Conservation (phyloP, 2,888 invertebrate genomes). For the Sepioteuthis lessoniana region DNA sequence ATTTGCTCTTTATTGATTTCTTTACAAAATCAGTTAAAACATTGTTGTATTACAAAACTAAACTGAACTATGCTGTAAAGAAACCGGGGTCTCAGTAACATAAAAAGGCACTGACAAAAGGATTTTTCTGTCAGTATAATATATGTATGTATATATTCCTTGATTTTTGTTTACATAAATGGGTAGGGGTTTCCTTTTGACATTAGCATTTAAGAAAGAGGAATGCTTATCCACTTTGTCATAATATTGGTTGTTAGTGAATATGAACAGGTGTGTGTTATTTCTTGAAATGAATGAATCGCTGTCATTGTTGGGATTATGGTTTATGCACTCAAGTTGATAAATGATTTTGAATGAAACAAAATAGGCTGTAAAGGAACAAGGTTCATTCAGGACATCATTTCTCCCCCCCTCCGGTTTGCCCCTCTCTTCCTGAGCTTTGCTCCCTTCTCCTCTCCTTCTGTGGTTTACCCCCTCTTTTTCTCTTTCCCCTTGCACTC, state of each 20-base stretch:
- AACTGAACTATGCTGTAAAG: background rate
- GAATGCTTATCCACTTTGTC: background rate
- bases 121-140: background rate
- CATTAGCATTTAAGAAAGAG: background rate
- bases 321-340: background rate
- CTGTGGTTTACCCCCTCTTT: background rate
- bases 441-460: background rate
- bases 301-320: background rate
- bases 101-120: background rate
- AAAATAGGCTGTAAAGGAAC: background rate
- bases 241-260: background rate
- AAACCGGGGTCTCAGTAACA: background rate
- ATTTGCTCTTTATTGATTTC: conserved; percentile 14
- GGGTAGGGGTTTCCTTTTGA: background rate
- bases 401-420: background rate
- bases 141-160: too few species aligned
- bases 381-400: background rate
- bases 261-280: background rate
- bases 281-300: background rate
- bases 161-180: background rate
- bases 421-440: background rate
- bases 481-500: background rate
- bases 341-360: background rate
- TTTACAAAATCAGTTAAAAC: background rate
- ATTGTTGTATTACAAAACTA: background rate